A percentile compares a stretch with the other conserved stretches of the same genome.
These are phyloP conservation scores for Phenganax subtilis DNA, from an alignment of 92 coral and sea anemone genomes.

Conservation along the genomic window DNA sequence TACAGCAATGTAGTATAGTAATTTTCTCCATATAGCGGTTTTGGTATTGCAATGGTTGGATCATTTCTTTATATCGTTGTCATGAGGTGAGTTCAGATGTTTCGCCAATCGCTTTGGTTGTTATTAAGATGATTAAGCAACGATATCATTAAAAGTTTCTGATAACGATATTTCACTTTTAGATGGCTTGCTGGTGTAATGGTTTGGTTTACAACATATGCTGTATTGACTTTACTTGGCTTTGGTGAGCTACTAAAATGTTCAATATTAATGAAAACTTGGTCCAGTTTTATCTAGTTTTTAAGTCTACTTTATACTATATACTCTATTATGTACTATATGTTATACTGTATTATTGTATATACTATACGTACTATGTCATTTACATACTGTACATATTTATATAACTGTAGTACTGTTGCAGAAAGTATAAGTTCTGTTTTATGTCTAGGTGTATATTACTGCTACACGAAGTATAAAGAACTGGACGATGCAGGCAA, in stretches of 20 bases:
- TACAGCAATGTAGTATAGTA: not conserved
- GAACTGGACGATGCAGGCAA: conserved; percentile 49
- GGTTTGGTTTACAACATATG: conserved; percentile 89
- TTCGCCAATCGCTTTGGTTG: not conserved
- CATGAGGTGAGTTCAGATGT: conserved; percentile 66
- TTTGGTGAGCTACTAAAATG: conserved; percentile 55
- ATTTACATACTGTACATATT: no score
- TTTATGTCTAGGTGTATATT: conserved; percentile 63
- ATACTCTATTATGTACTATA: not conserved
- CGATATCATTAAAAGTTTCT: not conserved
- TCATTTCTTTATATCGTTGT: conserved; percentile 81
- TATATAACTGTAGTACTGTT: no score
- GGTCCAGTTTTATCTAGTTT: no score
- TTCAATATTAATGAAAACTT: not conserved
- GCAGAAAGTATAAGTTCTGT: not conserved
- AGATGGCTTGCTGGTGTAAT: conserved; percentile 95
- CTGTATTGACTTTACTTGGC: conserved; percentile 77
- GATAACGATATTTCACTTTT: not conserved
- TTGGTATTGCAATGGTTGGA: conserved; percentile 90
- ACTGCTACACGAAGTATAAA: conserved; percentile 81
- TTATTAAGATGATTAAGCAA: not conserved
- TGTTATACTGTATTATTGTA: not conserved
- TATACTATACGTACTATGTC: not conserved
- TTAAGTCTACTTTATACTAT: not conserved
- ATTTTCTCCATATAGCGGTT: conserved; percentile 56